A percentile compares a stretch with the other conserved stretches of the same genome.
phyloP scores from a whole-genome alignment of 2,113 vertebrate genomes.

The Apteryx mantelli region DNA sequence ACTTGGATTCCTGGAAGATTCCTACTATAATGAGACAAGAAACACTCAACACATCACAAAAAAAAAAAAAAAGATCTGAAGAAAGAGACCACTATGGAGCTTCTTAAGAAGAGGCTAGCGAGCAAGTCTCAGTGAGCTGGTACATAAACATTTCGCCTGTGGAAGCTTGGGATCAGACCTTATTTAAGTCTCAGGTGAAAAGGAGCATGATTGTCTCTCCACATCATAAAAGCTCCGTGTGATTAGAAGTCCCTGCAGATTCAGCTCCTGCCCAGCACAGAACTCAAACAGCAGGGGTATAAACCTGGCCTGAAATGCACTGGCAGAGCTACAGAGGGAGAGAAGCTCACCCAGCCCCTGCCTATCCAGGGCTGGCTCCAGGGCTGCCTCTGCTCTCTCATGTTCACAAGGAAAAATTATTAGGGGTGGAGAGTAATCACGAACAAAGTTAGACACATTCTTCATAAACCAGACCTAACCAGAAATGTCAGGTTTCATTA shows the following conservation, averaged over 20 bases:
- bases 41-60: neutral
- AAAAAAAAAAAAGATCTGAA: neutral
- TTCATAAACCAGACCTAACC: slow-evolving; percentile 6
- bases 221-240: neutral
- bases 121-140: neutral
- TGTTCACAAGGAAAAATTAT: neutral
- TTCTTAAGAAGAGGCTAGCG: neutral
- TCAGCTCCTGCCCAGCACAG: slow-evolving; percentile 4
- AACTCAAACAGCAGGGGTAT: slow-evolving; percentile 49
- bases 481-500: slow-evolving; percentile 15
- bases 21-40: neutral
- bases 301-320: neutral
- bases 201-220: neutral
- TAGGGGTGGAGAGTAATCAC: fast-evolving
- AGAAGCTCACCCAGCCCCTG: neutral
- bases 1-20: neutral
- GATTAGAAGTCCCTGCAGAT: slow-evolving; percentile 40
- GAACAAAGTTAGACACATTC: neutral
- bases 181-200: slow-evolving; percentile 31
- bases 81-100: neutral
- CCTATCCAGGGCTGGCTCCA: neutral
- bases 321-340: neutral
- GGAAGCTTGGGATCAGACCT: neutral
- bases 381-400: neutral
- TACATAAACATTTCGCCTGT: slow-evolving; percentile 13